These are phyloP conservation scores for Ctenomys sociabilis DNA, from an alignment of 2,113 vertebrate genomes.

Conservation along the genomic window DNA sequence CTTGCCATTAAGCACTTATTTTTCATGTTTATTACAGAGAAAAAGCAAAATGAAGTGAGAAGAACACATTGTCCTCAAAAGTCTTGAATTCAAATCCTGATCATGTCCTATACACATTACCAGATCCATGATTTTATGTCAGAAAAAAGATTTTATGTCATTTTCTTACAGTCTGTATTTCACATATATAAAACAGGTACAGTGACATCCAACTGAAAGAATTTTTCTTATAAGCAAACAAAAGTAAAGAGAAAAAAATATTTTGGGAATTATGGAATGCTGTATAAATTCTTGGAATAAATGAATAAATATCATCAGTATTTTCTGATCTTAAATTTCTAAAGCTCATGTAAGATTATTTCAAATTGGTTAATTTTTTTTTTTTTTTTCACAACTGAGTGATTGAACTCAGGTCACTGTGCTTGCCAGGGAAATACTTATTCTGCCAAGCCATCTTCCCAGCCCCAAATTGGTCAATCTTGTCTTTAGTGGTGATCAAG, in stretches of 20 bases:
- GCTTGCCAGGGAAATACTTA: too few relatives aligned
- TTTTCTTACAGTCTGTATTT: conserved; percentile 19
- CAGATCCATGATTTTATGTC: conserved; percentile 24
- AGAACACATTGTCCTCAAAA: conserved; percentile 40
- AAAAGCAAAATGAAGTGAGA: conserved; percentile 39
- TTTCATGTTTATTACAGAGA: conserved; percentile 43
- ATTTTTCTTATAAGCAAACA: conserved; percentile 47
- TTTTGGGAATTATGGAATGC: neutral
- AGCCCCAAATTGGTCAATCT: conserved; percentile 7
- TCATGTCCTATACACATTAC: neutral
- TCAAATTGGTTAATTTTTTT: too few relatives aligned
- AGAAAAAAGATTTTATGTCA: neutral
- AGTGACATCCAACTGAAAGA: neutral
- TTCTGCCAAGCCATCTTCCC: too few relatives aligned
- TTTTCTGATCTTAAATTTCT: conserved; percentile 37
- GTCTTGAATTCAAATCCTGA: conserved; percentile 29
- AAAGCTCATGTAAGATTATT: conserved; percentile 21
- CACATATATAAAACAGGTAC: neutral
- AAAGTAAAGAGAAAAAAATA: conserved; percentile 1
- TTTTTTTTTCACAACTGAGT: too few relatives aligned
- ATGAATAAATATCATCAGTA: neutral
- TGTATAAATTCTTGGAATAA: neutral
- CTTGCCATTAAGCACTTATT: neutral
- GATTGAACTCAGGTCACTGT: too few relatives aligned
- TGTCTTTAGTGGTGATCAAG: conserved; percentile 1